Percentiles rank a stretch among this genome's conserved stretches.
These are phyloP conservation scores for Druon quercuslanigerum DNA, from an alignment of 1,140 invertebrate genomes.

Conservation along the genomic window DNA sequence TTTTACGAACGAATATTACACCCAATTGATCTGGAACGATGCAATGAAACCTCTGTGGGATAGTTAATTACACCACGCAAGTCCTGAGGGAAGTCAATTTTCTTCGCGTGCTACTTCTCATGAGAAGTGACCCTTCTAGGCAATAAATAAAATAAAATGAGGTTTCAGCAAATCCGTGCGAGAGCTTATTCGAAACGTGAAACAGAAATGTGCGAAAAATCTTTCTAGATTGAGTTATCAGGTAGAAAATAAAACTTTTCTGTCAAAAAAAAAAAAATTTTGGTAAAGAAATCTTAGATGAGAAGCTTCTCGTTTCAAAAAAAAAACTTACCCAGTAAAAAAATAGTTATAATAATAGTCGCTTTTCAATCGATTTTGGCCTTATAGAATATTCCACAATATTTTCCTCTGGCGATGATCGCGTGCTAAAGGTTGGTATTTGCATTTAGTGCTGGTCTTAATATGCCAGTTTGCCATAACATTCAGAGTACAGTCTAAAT, in stretches of 20 bases:
- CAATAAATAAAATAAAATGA: slow-evolving; percentile 29
- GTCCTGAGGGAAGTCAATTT: slow-evolving; percentile 30
- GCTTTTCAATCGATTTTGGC: background rate
- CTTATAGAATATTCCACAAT: background rate
- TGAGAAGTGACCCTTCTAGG: slow-evolving; percentile 18
- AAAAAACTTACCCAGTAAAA: no score
- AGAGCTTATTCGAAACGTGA: background rate
- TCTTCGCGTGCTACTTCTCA: slow-evolving; percentile 25
- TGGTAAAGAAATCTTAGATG: no score
- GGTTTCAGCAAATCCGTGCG: slow-evolving; percentile 13
- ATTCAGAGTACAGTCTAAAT: background rate
- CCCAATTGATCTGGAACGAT: slow-evolving; percentile 2
- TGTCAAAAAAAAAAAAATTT: no score
- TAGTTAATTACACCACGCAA: slow-evolving; percentile 28
- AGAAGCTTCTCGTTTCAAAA: no score
- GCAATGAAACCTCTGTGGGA: slow-evolving; percentile 19
- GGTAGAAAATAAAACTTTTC: background rate
- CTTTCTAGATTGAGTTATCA: background rate
- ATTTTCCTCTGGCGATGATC: slow-evolving; percentile 4
- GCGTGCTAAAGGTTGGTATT: slow-evolving; percentile 20
- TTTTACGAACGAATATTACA: background rate
- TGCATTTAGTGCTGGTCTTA: slow-evolving; percentile 15
- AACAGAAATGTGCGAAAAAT: background rate
- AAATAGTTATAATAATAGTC: no score
- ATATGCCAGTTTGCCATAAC: slow-evolving; percentile 8